Percentiles rank a stretch among this genome's conserved stretches.
These are phyloP conservation scores for Gymnorhina tibicen DNA, from an alignment of 2,113 vertebrate species.

Conservation along the genomic window DNA sequence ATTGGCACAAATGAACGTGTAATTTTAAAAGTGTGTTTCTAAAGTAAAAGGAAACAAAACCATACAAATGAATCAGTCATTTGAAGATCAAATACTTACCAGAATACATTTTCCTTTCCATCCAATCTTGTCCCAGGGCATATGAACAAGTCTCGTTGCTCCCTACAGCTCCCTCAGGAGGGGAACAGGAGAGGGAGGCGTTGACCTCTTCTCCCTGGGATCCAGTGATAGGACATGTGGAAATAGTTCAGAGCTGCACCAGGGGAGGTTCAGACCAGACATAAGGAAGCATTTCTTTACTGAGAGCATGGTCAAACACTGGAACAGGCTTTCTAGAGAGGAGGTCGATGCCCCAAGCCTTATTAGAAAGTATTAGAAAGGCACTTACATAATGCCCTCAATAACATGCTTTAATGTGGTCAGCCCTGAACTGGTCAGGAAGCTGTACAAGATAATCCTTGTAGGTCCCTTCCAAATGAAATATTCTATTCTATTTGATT, in stretches of 20 bases:
- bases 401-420: neutral
- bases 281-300: neutral
- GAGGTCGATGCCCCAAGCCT: accelerated
- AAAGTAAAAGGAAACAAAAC: neutral
- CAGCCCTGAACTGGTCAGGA: neutral
- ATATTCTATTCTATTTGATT: neutral
- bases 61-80: neutral
- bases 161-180: neutral
- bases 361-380: neutral
- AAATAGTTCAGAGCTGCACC: neutral
- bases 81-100: neutral
- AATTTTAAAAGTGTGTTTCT: neutral
- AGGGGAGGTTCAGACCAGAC: neutral
- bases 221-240: neutral
- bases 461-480: neutral
- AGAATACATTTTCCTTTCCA: neutral
- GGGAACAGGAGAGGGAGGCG: neutral
- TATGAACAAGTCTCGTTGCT: neutral
- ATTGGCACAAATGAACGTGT: neutral
- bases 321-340: neutral
- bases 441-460: neutral
- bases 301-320: neutral
- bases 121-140: neutral
- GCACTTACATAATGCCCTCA: neutral
- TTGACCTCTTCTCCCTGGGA: neutral